phyloP scores from a whole-genome alignment of 2,888 invertebrate genomes.

The Synanthedon tipuliformis region DNA sequence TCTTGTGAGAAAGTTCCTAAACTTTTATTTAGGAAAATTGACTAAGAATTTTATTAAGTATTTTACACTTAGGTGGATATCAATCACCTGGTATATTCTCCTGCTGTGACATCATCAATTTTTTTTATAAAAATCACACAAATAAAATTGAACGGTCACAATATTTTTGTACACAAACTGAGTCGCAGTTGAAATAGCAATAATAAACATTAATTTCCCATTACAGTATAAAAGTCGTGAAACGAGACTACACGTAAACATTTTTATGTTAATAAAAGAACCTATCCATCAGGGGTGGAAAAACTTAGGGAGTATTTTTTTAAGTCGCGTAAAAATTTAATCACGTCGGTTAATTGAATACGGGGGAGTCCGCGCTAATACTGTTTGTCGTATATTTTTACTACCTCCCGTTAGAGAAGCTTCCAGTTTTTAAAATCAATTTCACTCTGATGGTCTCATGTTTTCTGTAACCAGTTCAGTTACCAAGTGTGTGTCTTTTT shows the following conservation, averaged over 20 bases:
- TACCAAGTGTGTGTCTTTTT: no score
- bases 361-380: slow-evolving; percentile 13
- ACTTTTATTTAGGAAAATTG: no score
- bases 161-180: background rate
- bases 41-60: no score
- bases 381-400: slow-evolving; percentile 26
- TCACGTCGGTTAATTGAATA: slow-evolving; percentile 37
- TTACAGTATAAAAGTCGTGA: slow-evolving; percentile 38
- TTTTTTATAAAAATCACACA: background rate
- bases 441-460: background rate
- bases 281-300: slow-evolving; percentile 8
- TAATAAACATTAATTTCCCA: slow-evolving; percentile 41
- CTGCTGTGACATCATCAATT: no score
- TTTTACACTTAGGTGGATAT: no score
- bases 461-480: no score
- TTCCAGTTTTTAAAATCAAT: background rate
- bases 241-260: slow-evolving; percentile 24
- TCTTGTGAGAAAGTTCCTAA: no score
- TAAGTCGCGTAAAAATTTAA: slow-evolving; percentile 45
- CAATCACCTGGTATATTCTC: no score
- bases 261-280: slow-evolving; percentile 28
- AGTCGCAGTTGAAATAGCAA: slow-evolving; percentile 24
- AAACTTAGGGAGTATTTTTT: slow-evolving; percentile 27
- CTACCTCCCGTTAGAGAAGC: slow-evolving; percentile 1
- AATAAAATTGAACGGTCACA: background rate